Base-by-base conservation (phyloP, 2,113 vertebrate species). In the Sinocyclocheilus anophthalmus region DNA sequence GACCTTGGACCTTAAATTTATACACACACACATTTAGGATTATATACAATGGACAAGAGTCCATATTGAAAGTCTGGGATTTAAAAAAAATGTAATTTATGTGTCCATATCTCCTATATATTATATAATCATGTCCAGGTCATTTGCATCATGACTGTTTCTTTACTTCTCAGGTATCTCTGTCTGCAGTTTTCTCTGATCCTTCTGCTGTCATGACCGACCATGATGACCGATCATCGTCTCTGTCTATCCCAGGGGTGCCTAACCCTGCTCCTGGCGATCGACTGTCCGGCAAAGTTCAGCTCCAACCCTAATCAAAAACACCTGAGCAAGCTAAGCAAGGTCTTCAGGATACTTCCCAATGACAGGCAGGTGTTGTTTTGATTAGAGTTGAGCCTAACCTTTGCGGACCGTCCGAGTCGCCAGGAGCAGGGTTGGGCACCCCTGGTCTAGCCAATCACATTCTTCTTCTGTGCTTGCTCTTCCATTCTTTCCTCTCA, bases 161-260 rank as follows among this genome's bases (percentile, higher is more conserved):
- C 65, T 5, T 53, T 48, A n/a, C 76, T 73, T 55, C 72, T 79
- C 37, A 33, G 65, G 59, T 77, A 8, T 57, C 48, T 26, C 16
- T 26, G 61, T 26, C 16, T 26, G 61, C 69, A 37, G 39, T 12
- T 53, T 63, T 50, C 26, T 76, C 20, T 84, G 45, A 76, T 83
- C 70, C 33, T 61, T 73, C 76, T 22, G 67, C 76, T 22, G 67
- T 81, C 67, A 75, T 53, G 37, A 82, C 16, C 75, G 65, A 24
- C 65, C 69, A 42, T 65, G 67, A 79, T 61, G 69, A 80, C 45
- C 78, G 73, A 37, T 79, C 79, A 26, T 26, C 26, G 26, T 1
- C 26, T 26, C 26, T 26, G 0, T 26, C 26, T 26, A 26, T 0
- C 26, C 26, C 26, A 26, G 26, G 26, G 26, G 26, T 26, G 26